Evolutionary conservation across 2,113 vertebrate genomes (phyloP), one percentile per base, ranked within the genome.

Genomic region (Helogale parvula): DNA sequence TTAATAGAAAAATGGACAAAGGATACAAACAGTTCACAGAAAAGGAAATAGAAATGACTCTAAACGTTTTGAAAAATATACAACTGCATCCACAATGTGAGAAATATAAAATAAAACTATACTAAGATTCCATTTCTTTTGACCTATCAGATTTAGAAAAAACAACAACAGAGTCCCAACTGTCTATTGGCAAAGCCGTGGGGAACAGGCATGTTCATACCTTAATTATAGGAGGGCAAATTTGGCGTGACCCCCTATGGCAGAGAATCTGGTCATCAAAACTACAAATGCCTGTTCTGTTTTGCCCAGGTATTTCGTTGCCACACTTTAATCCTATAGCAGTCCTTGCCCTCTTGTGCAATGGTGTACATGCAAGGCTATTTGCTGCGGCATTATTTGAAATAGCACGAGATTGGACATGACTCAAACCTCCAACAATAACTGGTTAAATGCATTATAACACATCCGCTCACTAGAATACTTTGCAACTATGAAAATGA

Each of bases 221-320:
- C 63, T 79, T 85, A 57, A 74, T 21, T 91, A 8, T 81, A 13
- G 57, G 81, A 68, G 4, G 31, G 25, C 80, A 63, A 79, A 79
- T 95, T 95, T 96, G 50, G 2, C 63, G 33, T 77, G 54, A 66
- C 12, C 45, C 17, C n/a, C 54, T 52, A 33, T 27, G 71, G 65
- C 13, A 96, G 31, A 93, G 50, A 76, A 89, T 85, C 94, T 95
- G 65, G 71, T 80, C 80, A 87, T 84, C 76, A 84, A 85, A 98
- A 82, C 83, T 93, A 85, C 3, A 95, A 90, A 69, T 88, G 33
- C 52, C 14, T 57, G 35, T 65, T 96, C 17, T 81, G 69, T 85
- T 89, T 89, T 89, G 19, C 47, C 74, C 21, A 76, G 52, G 4
- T 79, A 13, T 83, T 93, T 31, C 79, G 91, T 87, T 98, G 93